Evolutionary conservation across 2,888 invertebrate species (phyloP), one percentile per base, ranked within the genome.

Genomic region (Andrena fulva): DNA sequence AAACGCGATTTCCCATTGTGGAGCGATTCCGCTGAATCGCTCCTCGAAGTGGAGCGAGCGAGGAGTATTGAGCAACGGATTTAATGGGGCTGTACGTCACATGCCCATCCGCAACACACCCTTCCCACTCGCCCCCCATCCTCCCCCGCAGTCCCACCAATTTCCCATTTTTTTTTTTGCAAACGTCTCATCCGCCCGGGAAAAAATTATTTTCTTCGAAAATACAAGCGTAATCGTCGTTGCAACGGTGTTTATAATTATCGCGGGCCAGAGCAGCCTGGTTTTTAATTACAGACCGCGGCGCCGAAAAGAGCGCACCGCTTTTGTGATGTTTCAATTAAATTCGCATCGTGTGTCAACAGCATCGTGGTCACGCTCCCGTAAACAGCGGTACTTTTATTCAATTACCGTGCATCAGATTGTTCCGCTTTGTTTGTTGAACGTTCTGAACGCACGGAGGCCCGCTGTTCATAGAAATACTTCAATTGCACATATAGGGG

Each of bases 251-350:
- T 63, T 75, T 54, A 42, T 24, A 24, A 75, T 63, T 31, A 31
- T 6, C 10, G 27, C 42, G 35, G 7, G 1, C 1, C 8, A n/a
- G 63, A 68, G 27, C 6, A 42, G n/a, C 20, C 52, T 20, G 35
- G 35, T 80, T 81, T 73, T 73, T 66, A 73, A 80, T 73, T 73
- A 73, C 73, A 68, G 31, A 54, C 27, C 20, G 54, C 10, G 33
- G 12, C 35, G 48, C 2, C 33, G 48, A 72, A 80, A 35, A 20
- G 56, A 16, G 2, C 56, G 29, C 33, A 6, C 1, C 24, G 67
- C 72, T 71, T 71, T 63, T 79, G 71, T 72, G 48, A 67, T 50
- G 20, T 56, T 42, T 73, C 56, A 69, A 64, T 66, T 64, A 81
- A 74, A 81, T 81, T 74, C 60, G 54, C 16, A 10, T 20, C 50